Conservation (phyloP, 92 coral and sea anemone genomes). For the Siderastrea siderea region DNA sequence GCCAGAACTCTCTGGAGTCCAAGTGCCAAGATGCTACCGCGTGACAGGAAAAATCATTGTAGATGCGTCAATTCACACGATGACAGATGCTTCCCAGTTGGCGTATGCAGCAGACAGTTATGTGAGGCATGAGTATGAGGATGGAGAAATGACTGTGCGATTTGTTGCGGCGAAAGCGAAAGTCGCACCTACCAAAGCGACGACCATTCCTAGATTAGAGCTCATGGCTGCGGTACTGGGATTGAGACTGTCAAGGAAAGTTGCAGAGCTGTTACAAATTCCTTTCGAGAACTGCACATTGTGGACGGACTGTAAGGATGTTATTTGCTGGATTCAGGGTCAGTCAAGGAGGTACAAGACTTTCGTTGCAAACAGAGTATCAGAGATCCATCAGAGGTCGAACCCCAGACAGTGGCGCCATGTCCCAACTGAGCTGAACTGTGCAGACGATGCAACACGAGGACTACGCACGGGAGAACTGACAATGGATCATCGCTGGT, state of each 20-base stretch:
- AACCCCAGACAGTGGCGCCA: conserved; percentile 52
- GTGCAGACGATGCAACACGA: conserved; percentile 56
- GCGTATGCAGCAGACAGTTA: too few relatives aligned
- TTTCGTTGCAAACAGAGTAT: conserved; percentile 42
- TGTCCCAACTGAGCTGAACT: conserved; percentile 55
- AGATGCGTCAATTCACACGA: conserved; percentile 46
- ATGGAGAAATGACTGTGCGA: background rate
- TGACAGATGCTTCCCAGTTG: too few relatives aligned
- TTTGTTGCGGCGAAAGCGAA: conserved; percentile 14
- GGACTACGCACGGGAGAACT: conserved; percentile 41
- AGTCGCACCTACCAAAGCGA: conserved; percentile 57
- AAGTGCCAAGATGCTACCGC: conserved; percentile 19
- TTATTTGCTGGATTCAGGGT: conserved; percentile 28
- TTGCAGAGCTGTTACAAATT: conserved; percentile 33
- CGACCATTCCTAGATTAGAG: background rate
- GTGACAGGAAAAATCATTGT: background rate
- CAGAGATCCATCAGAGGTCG: too few relatives aligned
- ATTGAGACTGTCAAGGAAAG: conserved; percentile 57
- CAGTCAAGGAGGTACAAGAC: conserved; percentile 57
- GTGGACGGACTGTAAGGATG: conserved; percentile 67
- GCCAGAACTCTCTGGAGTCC: conserved; percentile 10
- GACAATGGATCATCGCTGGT: too few relatives aligned
- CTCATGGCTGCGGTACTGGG: conserved; percentile 74
- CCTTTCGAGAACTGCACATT: conserved; percentile 22
- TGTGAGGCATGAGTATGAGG: too few relatives aligned